Base-by-base conservation (phyloP, 2,888 invertebrate genomes). In the Ochropleura plecta region DNA sequence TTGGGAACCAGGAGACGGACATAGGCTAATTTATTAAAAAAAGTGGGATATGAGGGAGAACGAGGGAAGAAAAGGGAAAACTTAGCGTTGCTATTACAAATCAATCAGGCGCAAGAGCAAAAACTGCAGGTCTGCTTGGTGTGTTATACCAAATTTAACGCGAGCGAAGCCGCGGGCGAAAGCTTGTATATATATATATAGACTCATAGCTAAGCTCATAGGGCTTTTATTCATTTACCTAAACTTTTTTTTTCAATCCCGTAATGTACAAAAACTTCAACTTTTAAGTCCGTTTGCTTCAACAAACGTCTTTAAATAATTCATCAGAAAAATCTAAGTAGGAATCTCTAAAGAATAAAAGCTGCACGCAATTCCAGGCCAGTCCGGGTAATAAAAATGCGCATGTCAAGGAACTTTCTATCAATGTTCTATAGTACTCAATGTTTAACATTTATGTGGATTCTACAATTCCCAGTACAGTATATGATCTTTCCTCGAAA, bases 321-420 rank as follows among this genome's bases (percentile, higher is more conserved):
- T 63, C 62, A 63, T 51, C 49, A 79, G 44, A 49, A 71, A 67
- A 75, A 70, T 49, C 62, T 18, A 62, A 49, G 60, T 49, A 44
- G 44, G 44, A 57, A 63, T 79, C 55, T 14, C 10, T 64, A 51
- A 44, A 63, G 44, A 55, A 79, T 55, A 57, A 72, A 63, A 72
- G 44, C 40, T 57, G 44, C 42, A 63, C 44, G 48, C 55, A 63
- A 63, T 63, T 49, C 44, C 9, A 12, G 20, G 49, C 48, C 20
- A 18, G 46, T 12, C 59, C 14, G 20, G 16, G 40, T n/a, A 51
- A 46, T 76, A 79, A 72, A 78, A 63, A 55, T 20, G 49, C 76
- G 20, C 79, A 72, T 57, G 76, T 79, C 79, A 76, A 76, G 46
- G 73, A 72, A 76, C 76, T 57, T 63, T 79, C 20, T 16, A 40